Percentiles rank a stretch among this genome's conserved stretches.
Evolutionary conservation across 2,797 vertebrate genomes (phyloP).

Genomic region (Lagorchestes hirsutus): DNA sequence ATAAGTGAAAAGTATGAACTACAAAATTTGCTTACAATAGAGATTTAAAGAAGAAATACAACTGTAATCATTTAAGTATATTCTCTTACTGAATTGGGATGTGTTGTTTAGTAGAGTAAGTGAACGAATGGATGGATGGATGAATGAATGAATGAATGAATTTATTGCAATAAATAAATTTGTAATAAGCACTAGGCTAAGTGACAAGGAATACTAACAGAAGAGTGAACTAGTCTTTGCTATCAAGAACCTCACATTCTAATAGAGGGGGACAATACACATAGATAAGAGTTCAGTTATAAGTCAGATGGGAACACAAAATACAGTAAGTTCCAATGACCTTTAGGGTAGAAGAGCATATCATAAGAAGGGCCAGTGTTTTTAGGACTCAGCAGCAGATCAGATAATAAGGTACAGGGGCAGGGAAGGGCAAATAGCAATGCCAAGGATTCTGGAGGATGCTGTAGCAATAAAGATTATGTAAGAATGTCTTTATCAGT

Average conservation of each 20-base stretch:
- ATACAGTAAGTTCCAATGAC: background rate
- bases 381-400: background rate
- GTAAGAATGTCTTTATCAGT: background rate
- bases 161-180: background rate
- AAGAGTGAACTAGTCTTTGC: background rate
- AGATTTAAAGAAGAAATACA: conserved; percentile 27
- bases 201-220: background rate
- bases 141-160: conserved; percentile 20
- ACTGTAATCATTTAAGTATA: background rate
- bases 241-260: background rate
- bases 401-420: background rate
- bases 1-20: background rate
- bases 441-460: background rate
- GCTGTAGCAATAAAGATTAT: background rate
- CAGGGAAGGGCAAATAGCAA: background rate
- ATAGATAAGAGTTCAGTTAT: background rate
- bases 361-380: background rate
- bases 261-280: background rate
- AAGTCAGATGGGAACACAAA: background rate
- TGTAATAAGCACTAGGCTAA: background rate
- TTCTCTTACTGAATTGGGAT: background rate
- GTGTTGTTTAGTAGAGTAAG: conserved; percentile 25
- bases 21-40: conserved; percentile 28
- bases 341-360: background rate
- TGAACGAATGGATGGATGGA: conserved; percentile 3